phyloP scores from a whole-genome alignment of 2,113 vertebrate genomes.

The Cathartes aura region DNA sequence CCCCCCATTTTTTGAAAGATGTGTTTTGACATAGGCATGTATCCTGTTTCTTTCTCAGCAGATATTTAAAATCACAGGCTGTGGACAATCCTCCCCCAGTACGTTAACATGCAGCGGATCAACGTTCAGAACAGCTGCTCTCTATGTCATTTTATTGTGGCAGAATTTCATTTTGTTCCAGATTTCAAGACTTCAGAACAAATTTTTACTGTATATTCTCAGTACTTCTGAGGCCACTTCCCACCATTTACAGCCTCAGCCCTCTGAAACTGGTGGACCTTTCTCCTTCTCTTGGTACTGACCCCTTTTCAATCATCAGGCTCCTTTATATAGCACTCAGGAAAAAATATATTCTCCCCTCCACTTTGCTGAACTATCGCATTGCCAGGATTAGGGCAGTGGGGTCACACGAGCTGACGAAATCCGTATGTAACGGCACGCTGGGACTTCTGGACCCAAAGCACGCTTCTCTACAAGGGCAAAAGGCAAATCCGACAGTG shows the following conservation, averaged over 20 bases:
- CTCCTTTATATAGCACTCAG: not conserved
- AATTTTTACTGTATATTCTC: not conserved
- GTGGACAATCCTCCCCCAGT: not conserved
- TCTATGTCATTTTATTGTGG: not conserved
- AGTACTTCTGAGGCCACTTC: not conserved
- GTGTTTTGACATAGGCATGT: not conserved
- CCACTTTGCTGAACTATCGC: not conserved
- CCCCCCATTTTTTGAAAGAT: fast-evolving
- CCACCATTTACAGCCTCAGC: not conserved
- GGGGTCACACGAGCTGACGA: not conserved
- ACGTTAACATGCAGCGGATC: not conserved
- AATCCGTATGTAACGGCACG: not conserved
- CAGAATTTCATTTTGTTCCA: not conserved
- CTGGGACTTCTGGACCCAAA: not conserved
- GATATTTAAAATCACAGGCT: not conserved
- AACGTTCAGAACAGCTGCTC: not conserved
- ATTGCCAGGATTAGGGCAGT: not conserved
- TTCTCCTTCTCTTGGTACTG: not conserved
- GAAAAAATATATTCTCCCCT: not conserved
- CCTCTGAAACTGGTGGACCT: not conserved
- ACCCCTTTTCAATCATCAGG: not conserved
- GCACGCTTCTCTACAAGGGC: not conserved
- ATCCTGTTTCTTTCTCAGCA: not conserved
- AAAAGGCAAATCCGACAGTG: not conserved
- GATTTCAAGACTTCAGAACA: not conserved